phyloP scores from a whole-genome alignment of 2,797 vertebrate species.

The Masticophis lateralis region DNA sequence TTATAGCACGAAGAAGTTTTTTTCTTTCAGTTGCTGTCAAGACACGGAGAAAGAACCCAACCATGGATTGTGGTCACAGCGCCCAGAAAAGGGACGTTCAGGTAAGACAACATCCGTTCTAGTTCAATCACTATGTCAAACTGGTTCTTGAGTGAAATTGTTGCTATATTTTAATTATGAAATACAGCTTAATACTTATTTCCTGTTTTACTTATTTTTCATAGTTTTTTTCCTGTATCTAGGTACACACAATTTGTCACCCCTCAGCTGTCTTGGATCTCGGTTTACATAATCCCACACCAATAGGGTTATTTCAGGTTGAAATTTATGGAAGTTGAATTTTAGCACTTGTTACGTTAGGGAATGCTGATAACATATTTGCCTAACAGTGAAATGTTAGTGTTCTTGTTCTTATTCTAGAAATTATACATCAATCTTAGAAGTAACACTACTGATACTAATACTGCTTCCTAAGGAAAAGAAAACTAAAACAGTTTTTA shows the following conservation, averaged over 20 bases:
- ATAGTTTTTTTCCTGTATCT: not conserved
- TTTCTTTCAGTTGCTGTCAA: too few species aligned
- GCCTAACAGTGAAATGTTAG: conserved; percentile 1
- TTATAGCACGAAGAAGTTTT: too few species aligned
- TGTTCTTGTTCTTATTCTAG: conserved; percentile 18
- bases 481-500: conserved; percentile 15
- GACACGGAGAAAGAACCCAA: too few species aligned
- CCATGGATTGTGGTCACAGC: too few species aligned
- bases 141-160: not conserved
- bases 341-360: not conserved
- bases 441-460: not conserved
- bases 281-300: not conserved
- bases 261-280: not conserved
- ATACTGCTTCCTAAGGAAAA: conserved; percentile 20
- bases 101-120: not conserved
- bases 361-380: not conserved
- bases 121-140: not conserved
- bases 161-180: conserved; percentile 12
- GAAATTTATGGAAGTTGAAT: not conserved
- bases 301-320: not conserved
- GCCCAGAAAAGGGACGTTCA: too few species aligned
- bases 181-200: not conserved
- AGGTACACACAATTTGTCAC: not conserved
- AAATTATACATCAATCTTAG: conserved; percentile 8
- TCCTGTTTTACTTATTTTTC: not conserved